phyloP scores from a whole-genome alignment of 2,888 invertebrate species.

The Uropetala carovei region DNA sequence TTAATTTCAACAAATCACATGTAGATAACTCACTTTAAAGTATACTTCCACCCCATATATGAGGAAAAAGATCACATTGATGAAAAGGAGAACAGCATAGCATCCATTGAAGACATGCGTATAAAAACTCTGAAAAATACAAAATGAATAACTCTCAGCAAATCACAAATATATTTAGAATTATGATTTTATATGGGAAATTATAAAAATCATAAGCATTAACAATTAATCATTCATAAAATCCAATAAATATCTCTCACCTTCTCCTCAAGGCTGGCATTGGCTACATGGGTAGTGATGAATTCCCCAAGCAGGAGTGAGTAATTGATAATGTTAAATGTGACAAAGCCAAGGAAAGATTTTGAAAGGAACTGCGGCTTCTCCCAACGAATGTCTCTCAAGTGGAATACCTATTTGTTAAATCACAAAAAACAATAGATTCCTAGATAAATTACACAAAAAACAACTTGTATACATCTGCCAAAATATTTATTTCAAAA shows the following conservation, averaged over 20 bases:
- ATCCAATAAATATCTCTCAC: constrained; percentile 72
- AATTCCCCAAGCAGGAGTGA: constrained; percentile 88
- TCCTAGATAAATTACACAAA: neutral
- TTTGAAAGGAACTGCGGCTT: constrained; percentile 93
- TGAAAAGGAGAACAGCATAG: constrained; percentile 92
- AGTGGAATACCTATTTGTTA: constrained; percentile 86
- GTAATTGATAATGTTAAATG: constrained; percentile 92
- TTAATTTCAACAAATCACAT: no score
- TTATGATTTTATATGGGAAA: neutral
- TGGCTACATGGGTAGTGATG: constrained; percentile 78
- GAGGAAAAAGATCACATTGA: constrained; percentile 93
- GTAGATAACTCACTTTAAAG: constrained; percentile 84
- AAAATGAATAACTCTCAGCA: constrained; percentile 67
- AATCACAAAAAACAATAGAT: constrained; percentile 29
- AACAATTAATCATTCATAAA: neutral
- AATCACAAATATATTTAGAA: neutral
- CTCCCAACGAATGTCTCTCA: constrained; percentile 91
- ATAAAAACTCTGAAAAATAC: constrained; percentile 83
- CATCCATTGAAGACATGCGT: constrained; percentile 94
- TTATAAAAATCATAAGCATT: neutral
- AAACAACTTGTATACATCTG: neutral
- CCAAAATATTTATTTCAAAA: no score
- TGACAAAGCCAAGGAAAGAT: constrained; percentile 92
- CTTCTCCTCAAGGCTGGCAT: constrained; percentile 78
- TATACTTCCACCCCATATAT: constrained; percentile 96